These are phyloP conservation scores for Crenuchus spilurus DNA, from an alignment of 2,797 vertebrate genomes.

Conservation along the genomic window DNA sequence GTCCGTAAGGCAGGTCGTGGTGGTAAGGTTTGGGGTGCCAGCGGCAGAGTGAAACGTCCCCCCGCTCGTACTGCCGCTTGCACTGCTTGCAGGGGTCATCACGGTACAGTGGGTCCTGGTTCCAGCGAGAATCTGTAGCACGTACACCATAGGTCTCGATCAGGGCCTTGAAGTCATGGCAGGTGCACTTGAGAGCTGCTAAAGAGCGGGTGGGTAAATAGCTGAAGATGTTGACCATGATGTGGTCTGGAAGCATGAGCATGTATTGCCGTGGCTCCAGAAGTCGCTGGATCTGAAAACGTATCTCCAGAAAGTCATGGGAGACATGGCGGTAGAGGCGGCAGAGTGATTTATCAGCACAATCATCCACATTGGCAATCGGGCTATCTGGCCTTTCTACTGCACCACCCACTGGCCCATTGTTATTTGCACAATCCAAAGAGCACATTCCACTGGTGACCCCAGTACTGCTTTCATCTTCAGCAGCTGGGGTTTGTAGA, in stretches of 20 bases:
- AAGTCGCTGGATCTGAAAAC: conserved; percentile 94
- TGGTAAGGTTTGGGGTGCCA: conserved; percentile 99
- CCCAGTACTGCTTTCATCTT: conserved; percentile 66
- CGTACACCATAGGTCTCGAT: conserved; percentile 91
- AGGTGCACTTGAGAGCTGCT: conserved; percentile 94
- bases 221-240: conserved; percentile 93
- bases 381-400: conserved; percentile 72
- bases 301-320: conserved; percentile 94
- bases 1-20: conserved; percentile 98
- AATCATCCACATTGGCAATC: conserved; percentile 53
- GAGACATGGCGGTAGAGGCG: conserved; percentile 95
- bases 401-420: conserved; percentile 52
- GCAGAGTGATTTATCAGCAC: conserved; percentile 85
- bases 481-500: conserved; percentile 72
- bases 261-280: conserved; percentile 95
- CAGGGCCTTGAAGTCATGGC: conserved; percentile 90
- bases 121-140: conserved; percentile 92
- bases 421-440: conserved; percentile 76
- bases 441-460: conserved; percentile 67
- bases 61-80: conserved; percentile 87
- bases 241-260: conserved; percentile 91
- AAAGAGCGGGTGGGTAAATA: conserved; percentile 89
- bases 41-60: conserved; percentile 94
- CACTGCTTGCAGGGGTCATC: conserved; percentile 99
- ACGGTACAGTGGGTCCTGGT: conserved; percentile 89